phyloP scores from a whole-genome alignment of 2,888 invertebrate species.

The Phortica okadai region DNA sequence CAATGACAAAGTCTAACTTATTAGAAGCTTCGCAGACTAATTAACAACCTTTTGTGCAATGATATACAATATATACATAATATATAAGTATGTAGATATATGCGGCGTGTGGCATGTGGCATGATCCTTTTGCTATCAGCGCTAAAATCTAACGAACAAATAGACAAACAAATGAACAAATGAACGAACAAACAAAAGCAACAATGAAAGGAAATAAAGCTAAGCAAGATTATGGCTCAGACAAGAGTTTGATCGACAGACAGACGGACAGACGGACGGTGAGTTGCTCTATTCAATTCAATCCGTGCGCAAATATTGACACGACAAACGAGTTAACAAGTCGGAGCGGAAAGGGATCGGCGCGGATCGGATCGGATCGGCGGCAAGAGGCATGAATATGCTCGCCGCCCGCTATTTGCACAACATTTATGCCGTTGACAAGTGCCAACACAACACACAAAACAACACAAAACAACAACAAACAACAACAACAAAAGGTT shows the following conservation, averaged over 20 bases:
- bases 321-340: conserved; percentile 32
- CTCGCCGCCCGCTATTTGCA: background rate
- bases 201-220: background rate
- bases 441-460: background rate
- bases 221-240: background rate
- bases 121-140: background rate
- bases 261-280: too few species aligned
- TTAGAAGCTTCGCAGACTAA: background rate
- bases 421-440: background rate
- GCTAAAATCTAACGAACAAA: background rate
- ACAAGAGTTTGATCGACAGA: conserved; percentile 44
- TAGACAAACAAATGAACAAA: background rate
- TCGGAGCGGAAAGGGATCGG: background rate
- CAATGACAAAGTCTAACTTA: too few species aligned
- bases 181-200: background rate
- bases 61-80: background rate
- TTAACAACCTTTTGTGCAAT: background rate
- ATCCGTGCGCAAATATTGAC: conserved; percentile 60
- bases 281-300: conserved; percentile 42
- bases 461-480: background rate
- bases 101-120: background rate
- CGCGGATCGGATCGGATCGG: background rate
- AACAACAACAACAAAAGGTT: background rate
- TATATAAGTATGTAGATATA: too few species aligned
- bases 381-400: background rate